A percentile compares a stretch with the other conserved stretches of the same genome.
These are phyloP conservation scores for Siniperca knerii DNA, from an alignment of 2,113 vertebrate species.

Conservation along the genomic window DNA sequence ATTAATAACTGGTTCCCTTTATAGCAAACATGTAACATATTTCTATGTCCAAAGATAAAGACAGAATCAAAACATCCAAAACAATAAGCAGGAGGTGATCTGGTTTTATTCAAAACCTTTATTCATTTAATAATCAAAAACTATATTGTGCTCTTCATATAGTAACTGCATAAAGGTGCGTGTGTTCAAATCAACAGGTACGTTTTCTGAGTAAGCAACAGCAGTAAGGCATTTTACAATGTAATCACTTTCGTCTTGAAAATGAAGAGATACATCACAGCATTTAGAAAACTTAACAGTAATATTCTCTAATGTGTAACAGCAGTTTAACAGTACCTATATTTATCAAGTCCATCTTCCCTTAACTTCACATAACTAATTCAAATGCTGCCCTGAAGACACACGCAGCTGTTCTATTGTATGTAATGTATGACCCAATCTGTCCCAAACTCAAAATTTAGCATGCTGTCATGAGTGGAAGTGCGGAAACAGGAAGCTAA, in stretches of 20 bases:
- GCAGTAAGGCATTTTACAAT: slow-evolving; percentile 42
- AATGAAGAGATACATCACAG: slow-evolving; percentile 5
- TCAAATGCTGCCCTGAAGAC: background rate
- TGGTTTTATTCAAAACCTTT: slow-evolving; percentile 26
- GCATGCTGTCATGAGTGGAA: background rate
- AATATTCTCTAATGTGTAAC: background rate
- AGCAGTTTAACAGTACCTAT: background rate
- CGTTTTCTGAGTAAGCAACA: slow-evolving; percentile 29
- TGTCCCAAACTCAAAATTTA: background rate
- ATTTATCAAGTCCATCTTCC: background rate
- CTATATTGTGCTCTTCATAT: slow-evolving; percentile 12
- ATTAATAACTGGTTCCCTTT: background rate
- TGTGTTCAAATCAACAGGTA: slow-evolving; percentile 44
- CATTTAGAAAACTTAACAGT: background rate
- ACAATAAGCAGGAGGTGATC: background rate
- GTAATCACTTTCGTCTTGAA: background rate
- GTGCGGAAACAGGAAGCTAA: background rate
- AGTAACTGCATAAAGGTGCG: slow-evolving; percentile 11
- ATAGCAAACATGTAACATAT: background rate
- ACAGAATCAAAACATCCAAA: background rate
- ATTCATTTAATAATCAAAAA: slow-evolving; percentile 23
- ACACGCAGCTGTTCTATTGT: background rate
- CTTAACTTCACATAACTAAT: background rate
- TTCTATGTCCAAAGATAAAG: background rate
- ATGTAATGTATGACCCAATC: background rate